Evolutionary conservation across 2,113 vertebrate genomes (phyloP).

Genomic region (Myrmophylax atrothorax): DNA sequence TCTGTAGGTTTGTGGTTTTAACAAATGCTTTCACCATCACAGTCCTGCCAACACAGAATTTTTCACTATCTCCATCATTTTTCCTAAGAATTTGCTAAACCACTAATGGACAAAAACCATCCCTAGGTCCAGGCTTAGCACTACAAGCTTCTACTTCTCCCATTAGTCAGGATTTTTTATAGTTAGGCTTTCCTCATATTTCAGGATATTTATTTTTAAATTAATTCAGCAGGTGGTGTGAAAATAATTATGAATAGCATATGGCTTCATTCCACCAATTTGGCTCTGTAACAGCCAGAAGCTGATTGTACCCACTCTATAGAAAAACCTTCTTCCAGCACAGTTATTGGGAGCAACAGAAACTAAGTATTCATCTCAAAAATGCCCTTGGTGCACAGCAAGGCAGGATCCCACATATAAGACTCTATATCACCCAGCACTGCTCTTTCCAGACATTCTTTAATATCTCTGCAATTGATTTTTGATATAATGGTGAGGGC

Average conservation of each 20-base stretch:
- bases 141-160: not conserved
- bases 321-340: not conserved
- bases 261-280: not conserved
- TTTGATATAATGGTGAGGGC: not conserved
- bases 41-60: not conserved
- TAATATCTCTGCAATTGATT: not conserved
- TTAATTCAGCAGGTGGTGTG: not conserved
- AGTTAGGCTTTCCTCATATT: not conserved
- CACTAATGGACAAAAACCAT: not conserved
- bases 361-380: not conserved
- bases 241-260: not conserved
- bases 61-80: not conserved
- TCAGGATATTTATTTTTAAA: slow-evolving; percentile 15
- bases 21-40: not conserved
- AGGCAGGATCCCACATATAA: not conserved
- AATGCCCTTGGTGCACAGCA: not conserved
- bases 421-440: not conserved
- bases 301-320: not conserved
- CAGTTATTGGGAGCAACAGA: not conserved
- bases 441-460: not conserved
- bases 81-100: not conserved
- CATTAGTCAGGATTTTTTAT: not conserved
- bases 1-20: not conserved
- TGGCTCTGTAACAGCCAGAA: not conserved
- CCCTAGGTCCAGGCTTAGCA: not conserved